phyloP scores from a whole-genome alignment of 1,140 invertebrate species.

The Zaprionus africanus region DNA sequence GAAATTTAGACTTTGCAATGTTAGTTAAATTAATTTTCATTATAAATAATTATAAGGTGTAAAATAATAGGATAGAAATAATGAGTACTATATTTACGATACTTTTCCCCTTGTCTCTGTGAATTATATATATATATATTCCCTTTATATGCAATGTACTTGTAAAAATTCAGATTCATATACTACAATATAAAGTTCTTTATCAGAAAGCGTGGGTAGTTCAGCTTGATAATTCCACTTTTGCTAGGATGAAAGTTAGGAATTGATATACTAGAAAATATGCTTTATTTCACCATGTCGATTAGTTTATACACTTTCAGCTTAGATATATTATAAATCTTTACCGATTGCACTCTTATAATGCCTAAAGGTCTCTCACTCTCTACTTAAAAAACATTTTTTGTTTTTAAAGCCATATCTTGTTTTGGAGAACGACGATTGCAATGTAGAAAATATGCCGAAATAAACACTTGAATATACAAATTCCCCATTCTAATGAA shows the following conservation, averaged over 20 bases:
- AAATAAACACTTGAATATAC: no score
- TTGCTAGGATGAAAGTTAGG: neutral
- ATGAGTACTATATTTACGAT: slow-evolving; percentile 43
- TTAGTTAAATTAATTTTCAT: slow-evolving; percentile 34
- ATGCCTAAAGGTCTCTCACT: no score
- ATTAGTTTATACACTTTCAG: no score
- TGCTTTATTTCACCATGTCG: no score
- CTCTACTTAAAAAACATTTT: no score
- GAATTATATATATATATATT: slow-evolving; percentile 15
- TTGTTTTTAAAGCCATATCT: no score
- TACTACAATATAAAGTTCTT: neutral
- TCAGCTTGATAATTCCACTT: neutral
- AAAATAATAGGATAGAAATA: slow-evolving; percentile 39
- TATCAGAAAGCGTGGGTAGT: neutral
- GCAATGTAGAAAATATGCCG: no score
- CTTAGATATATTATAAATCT: no score
- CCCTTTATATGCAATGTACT: neutral
- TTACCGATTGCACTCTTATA: no score
- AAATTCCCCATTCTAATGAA: no score
- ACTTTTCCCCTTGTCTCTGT: slow-evolving; percentile 5
- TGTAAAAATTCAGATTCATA: slow-evolving; percentile 7
- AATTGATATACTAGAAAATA: neutral
- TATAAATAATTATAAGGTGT: slow-evolving; percentile 39
- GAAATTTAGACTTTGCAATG: slow-evolving; percentile 28
- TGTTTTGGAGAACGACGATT: no score